phyloP scores from a whole-genome alignment of 1,140 invertebrate genomes.

The Antheraea pernyi region DNA sequence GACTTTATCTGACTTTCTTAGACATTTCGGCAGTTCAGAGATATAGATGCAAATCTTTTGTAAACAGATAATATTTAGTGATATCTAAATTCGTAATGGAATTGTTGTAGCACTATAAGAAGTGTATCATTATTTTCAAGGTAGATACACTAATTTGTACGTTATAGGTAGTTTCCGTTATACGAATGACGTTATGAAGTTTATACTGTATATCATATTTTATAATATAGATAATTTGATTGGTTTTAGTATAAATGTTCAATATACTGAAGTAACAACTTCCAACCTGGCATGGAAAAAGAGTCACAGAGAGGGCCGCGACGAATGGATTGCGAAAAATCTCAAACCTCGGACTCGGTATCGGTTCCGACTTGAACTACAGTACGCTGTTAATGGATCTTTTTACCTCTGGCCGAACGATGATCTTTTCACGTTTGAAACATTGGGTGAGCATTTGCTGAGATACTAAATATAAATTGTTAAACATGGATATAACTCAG shows the following conservation, averaged over 20 bases:
- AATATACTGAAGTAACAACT: conserved; percentile 47
- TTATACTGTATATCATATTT: too few relatives aligned
- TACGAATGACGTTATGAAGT: too few relatives aligned
- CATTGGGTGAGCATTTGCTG: conserved; percentile 79
- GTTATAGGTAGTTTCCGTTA: too few relatives aligned
- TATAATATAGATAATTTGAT: not conserved
- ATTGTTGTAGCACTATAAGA: too few relatives aligned
- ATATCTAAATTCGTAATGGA: too few relatives aligned
- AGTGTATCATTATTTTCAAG: too few relatives aligned
- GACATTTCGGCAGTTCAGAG: too few relatives aligned
- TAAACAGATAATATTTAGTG: too few relatives aligned
- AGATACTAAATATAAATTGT: not conserved
- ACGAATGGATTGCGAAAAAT: conserved; percentile 74
- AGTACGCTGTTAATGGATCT: conserved; percentile 81
- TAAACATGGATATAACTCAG: too few relatives aligned
- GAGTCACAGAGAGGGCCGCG: conserved; percentile 37
- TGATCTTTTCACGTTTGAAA: conserved; percentile 86
- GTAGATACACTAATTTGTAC: too few relatives aligned
- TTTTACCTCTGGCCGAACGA: conserved; percentile 85
- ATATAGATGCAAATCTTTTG: too few relatives aligned
- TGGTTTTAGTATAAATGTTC: conserved; percentile 48
- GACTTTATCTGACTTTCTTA: too few relatives aligned
- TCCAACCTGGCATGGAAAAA: conserved; percentile 38
- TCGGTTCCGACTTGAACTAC: conserved; percentile 85
- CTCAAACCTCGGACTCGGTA: conserved; percentile 87